Evolutionary conservation across 2,888 invertebrate species (phyloP), one percentile per base, ranked within the genome.

Genomic region (Caradrina clavipalpis): DNA sequence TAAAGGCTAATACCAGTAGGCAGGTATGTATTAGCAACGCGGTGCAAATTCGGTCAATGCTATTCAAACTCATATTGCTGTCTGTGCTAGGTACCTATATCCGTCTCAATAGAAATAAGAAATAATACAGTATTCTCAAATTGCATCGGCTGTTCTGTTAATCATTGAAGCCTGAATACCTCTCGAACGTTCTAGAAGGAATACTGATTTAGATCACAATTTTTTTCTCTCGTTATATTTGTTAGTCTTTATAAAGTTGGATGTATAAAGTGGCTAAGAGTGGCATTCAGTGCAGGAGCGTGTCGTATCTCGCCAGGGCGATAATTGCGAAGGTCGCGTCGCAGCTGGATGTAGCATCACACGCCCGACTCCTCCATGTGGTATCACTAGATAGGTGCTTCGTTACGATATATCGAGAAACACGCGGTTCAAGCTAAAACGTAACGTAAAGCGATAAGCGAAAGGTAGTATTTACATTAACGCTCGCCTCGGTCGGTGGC

Each of bases 341-440:
- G 91, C 93, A 93, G 94, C 94, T 95, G 94, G 93, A 93, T 89
- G 89, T 91, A 92, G 92, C 94, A 92, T 93, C 94, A 90, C 89
- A 91, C 90, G 90, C 91, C 88, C 90, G 90, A 90, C 93, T 92
- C 89, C 90, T 93, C 91, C 89, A 91, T 92, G 92, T 90, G 91
- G 91, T 93, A 94, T 91, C 91, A 91, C 93, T 94, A 93, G 92
- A 89, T 92, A 94, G 91, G 90, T 91, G 91, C 90, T 91, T 89
- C 89, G 90, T 93, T 93, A 93, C 94, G 93, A 93, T 95, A 93
- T 90, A 91, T 90, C 88, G 88, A 86, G 89, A 87, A 82, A 79
- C 78, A 62, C 17, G 64, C 31, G 21, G 59, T 67, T 65, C 88
- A 89, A 73, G 77, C 86, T 62, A 92, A 88, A 88, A 78, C 80